Evolutionary conservation across 1,140 invertebrate species (phyloP).

Genomic region (Druon quercuslanigerum): DNA sequence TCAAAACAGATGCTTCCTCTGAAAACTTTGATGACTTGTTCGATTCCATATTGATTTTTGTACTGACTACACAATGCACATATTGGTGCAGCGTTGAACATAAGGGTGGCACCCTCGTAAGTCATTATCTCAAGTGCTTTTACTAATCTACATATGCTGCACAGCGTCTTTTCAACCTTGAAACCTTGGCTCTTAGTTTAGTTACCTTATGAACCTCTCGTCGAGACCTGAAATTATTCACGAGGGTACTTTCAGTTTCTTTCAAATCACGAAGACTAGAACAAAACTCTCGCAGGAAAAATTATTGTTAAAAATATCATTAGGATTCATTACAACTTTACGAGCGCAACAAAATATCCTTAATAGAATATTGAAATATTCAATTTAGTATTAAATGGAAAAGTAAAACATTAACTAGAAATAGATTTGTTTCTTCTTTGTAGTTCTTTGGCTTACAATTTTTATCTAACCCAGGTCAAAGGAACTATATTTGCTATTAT

Average conservation of each 20-base stretch:
- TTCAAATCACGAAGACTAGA: neutral
- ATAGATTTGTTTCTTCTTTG: no score
- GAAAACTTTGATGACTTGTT: neutral
- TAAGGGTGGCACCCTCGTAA: neutral
- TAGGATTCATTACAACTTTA: neutral
- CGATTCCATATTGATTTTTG: constrained; percentile 24
- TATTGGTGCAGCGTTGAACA: constrained; percentile 1
- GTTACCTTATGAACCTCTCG: constrained; percentile 14
- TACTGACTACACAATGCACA: neutral
- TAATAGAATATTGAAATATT: no score
- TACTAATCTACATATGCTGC: neutral
- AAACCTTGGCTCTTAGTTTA: constrained; percentile 3
- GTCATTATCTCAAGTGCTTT: constrained; percentile 16
- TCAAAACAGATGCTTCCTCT: neutral
- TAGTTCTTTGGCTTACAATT: no score
- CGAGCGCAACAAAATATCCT: no score
- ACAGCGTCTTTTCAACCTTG: constrained; percentile 7
- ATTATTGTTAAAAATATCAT: neutral
- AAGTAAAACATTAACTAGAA: no score
- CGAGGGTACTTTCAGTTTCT: constrained; percentile 20
- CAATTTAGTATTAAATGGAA: no score
- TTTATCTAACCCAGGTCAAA: no score
- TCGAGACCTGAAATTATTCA: constrained; percentile 10
- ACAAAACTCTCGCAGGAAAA: neutral
- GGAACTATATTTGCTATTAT: no score